A percentile compares a stretch with the other conserved stretches of the same genome.
Evolutionary conservation across 1,140 invertebrate species (phyloP).

Genomic region (Drosophila takahashii): DNA sequence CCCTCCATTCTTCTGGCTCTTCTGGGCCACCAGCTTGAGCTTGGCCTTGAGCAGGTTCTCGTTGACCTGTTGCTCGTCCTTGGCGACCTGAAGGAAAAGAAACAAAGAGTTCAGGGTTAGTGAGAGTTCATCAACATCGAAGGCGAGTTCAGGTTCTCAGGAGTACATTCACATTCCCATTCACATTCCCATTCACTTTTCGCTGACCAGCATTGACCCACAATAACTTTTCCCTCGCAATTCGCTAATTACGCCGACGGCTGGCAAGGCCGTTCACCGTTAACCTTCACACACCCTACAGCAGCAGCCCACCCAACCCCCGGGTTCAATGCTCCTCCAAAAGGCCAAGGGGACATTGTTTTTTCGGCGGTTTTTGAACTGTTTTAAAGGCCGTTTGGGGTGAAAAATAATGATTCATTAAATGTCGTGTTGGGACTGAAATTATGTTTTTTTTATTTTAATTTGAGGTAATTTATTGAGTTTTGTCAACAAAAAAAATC

Average conservation of each 20-base stretch:
- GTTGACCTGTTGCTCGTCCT: constrained; percentile 68
- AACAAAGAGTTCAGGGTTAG: constrained; percentile 32
- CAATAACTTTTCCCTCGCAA: constrained; percentile 67
- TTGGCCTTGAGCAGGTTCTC: constrained; percentile 77
- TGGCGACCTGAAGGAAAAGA: constrained; percentile 45
- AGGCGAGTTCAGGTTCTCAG: constrained; percentile 16
- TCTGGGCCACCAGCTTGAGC: constrained; percentile 66
- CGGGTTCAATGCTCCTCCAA: constrained; percentile 50
- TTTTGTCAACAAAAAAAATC: too few relatives aligned
- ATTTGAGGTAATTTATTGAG: background rate
- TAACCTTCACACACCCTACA: constrained; percentile 57
- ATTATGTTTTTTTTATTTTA: constrained; percentile 2
- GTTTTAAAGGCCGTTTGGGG: constrained; percentile 30
- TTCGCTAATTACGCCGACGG: constrained; percentile 54
- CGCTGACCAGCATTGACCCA: constrained; percentile 57
- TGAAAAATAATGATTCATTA: constrained; percentile 20
- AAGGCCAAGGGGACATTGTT: constrained; percentile 6
- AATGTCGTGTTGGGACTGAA: background rate
- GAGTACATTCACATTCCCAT: constrained; percentile 43
- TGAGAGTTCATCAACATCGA: constrained; percentile 40
- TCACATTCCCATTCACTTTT: constrained; percentile 46
- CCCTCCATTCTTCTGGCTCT: constrained; percentile 61
- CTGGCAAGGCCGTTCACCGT: constrained; percentile 64
- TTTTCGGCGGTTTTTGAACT: constrained; percentile 54
- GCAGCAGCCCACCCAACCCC: constrained; percentile 7